Conservation (phyloP, 2,113 vertebrate species). For the Calonectris borealis region DNA sequence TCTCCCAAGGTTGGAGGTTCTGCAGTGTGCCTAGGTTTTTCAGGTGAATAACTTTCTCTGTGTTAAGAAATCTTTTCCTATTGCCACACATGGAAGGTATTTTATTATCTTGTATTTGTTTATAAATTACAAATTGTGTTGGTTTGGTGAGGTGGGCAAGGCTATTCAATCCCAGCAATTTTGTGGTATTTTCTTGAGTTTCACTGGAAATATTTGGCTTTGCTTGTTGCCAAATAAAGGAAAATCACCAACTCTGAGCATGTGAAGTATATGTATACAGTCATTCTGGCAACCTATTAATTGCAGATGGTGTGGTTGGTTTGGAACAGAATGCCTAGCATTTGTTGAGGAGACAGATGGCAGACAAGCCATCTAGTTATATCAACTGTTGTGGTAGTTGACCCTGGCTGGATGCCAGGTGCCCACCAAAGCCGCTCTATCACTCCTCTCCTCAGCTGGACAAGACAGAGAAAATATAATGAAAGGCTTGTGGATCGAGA, state of each 20-base stretch:
- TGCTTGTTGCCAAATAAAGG: conserved; percentile 49
- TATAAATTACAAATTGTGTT: background rate
- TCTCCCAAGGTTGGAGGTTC: background rate
- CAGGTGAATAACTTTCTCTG: background rate
- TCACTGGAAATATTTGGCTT: conserved; percentile 45
- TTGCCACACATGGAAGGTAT: accelerated
- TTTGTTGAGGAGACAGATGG: conserved; percentile 46
- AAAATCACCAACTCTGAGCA: background rate
- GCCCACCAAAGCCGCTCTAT: background rate
- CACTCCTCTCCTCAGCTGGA: background rate
- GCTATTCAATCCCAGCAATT: background rate
- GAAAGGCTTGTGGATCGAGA: background rate
- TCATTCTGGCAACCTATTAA: conserved; percentile 48
- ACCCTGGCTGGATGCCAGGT: background rate
- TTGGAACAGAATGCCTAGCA: conserved; percentile 39
- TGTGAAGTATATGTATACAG: background rate
- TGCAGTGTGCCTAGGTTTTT: background rate
- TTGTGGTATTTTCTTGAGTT: background rate
- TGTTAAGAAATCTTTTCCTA: background rate
- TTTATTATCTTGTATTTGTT: background rate
- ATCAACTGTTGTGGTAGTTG: background rate
- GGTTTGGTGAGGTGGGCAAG: background rate
- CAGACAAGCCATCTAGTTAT: conserved; percentile 35
- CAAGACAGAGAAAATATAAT: background rate
- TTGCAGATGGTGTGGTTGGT: conserved; percentile 48